Evolutionary conservation across 2,888 invertebrate genomes (phyloP), one percentile per base, ranked within the genome.

Genomic region (Cantharis flavilabris): DNA sequence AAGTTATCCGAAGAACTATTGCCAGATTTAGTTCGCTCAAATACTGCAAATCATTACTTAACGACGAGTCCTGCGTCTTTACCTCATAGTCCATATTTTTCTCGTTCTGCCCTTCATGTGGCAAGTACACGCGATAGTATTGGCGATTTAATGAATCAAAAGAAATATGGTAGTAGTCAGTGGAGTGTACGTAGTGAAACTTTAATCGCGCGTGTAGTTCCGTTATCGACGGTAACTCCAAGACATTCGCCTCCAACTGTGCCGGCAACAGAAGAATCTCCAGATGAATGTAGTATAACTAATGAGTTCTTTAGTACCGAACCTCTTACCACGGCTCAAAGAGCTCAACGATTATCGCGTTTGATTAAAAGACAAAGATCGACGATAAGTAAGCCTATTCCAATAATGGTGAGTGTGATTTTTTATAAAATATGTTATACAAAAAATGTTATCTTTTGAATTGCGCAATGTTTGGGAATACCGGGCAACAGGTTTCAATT

Each of bases 141-240:
- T 69, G 95, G 95, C 3, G 95, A 95, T 86, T 88, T 95, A 83
- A 95, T 95, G 95, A 95, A 95, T 87, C 87, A 91, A 83, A 92
- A 92, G 83, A 92, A 92, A 85, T 94, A 93, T 84, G 94, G 94
- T 78, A 93, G 93, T 62, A 93, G 92, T 84, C 92, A 90, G 79
- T 93, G 92, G 90, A 94, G 94, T 82, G 91, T 94, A 1, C 90
- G 93, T 16, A 94, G 94, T 87, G 94, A 94, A 83, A 92, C 92
- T 70, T 87, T 94, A 81, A 91, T 95, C 64, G 94, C 94, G 9
- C 90, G 92, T 83, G 92, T 93, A 28, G 93, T 95, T 71, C 95
- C 95, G 0, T 84, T 95, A 78, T 93, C 94, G 83, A 94, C 94
- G 0, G 94, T 95, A 0, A 91, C 91, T 1, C 90, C 89, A 1